A percentile compares a stretch with the other conserved stretches of the same genome.
Evolutionary conservation across 2,797 vertebrate species (phyloP).

Genomic region (Rhyacichthys aspro): DNA sequence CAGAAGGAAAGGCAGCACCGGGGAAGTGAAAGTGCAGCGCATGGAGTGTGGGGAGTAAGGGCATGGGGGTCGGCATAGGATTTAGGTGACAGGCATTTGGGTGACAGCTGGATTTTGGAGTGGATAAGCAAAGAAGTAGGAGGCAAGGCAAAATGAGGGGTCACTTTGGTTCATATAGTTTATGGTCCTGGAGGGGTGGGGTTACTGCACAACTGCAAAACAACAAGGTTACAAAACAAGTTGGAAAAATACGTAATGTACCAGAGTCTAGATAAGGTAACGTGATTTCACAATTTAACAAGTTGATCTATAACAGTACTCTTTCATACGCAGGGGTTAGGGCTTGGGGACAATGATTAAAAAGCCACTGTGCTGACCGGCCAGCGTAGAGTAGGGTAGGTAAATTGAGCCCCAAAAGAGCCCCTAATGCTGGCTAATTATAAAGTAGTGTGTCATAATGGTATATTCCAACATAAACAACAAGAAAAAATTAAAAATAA

Average conservation of each 20-base stretch:
- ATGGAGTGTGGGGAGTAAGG: background rate
- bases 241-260: conserved; percentile 6
- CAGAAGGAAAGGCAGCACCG: conserved; percentile 14
- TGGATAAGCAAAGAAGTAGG: conserved; percentile 3
- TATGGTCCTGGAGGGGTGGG: background rate
- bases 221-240: conserved; percentile 11
- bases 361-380: too few species aligned
- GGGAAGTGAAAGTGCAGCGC: conserved; percentile 7
- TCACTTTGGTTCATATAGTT: conserved; percentile 37
- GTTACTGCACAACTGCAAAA: conserved; percentile 27
- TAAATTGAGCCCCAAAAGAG: too few species aligned
- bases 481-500: too few species aligned
- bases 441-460: too few species aligned
- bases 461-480: too few species aligned
- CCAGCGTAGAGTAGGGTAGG: too few species aligned
- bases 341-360: too few species aligned
- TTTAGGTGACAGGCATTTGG: conserved; percentile 10
- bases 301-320: too few species aligned
- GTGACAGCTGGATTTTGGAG: conserved; percentile 35
- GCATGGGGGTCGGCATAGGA: background rate
- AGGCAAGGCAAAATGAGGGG: conserved; percentile 8
- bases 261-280: too few species aligned
- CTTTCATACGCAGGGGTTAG: too few species aligned
- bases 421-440: too few species aligned
- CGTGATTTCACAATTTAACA: too few species aligned